Conservation (phyloP, 2,888 invertebrate species). For the Harpagoxenus sublaevis region DNA sequence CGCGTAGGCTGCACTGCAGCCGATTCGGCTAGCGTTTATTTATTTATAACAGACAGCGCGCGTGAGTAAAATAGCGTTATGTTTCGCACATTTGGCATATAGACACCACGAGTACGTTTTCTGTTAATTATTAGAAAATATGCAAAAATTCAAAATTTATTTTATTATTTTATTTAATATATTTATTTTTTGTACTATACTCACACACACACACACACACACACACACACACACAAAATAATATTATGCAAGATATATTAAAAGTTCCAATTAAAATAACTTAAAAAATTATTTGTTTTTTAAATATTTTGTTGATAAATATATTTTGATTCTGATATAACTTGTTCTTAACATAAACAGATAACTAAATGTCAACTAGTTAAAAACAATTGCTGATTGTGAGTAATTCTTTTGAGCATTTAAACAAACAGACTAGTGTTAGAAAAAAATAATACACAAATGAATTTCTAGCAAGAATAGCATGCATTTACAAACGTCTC, state of each 20-base stretch:
- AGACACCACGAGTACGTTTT: background rate
- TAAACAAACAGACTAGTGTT: background rate
- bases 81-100: background rate
- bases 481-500: constrained; percentile 22
- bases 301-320: background rate
- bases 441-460: background rate
- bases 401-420: background rate
- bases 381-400: background rate
- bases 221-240: too few species aligned
- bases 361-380: background rate
- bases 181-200: background rate
- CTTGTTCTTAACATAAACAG: background rate
- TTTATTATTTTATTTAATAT: background rate
- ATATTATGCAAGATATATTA: background rate
- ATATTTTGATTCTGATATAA: background rate
- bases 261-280: background rate
- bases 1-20: constrained; percentile 39
- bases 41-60: constrained; percentile 17
- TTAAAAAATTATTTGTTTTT: background rate
- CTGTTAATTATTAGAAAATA: background rate
- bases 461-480: constrained; percentile 20
- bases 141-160: background rate
- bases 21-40: constrained; percentile 38
- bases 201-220: too few species aligned
- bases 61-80: constrained; percentile 6